phyloP scores from a whole-genome alignment of 2,888 invertebrate species.

The Blastobasis adustella region DNA sequence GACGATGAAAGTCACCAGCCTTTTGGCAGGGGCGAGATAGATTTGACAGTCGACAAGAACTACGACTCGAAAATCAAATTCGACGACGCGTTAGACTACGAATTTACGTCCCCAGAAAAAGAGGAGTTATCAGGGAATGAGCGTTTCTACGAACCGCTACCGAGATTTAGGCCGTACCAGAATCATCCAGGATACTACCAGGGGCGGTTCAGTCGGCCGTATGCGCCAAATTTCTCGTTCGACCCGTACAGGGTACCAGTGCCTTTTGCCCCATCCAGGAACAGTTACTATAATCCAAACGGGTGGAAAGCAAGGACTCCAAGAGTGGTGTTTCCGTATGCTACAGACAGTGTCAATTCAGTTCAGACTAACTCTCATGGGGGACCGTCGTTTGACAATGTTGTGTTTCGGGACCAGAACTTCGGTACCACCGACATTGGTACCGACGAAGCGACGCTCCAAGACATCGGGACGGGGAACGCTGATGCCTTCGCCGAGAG shows the following conservation, averaged over 20 bases:
- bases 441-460: constrained; percentile 75
- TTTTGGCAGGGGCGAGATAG: constrained; percentile 58
- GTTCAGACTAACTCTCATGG: constrained; percentile 15
- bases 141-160: constrained; percentile 51
- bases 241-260: constrained; percentile 37
- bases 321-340: constrained; percentile 65
- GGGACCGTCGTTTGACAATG: constrained; percentile 52
- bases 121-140: constrained; percentile 48
- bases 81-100: constrained; percentile 63
- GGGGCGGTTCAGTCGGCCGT: constrained; percentile 48
- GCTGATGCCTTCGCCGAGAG: constrained; percentile 76
- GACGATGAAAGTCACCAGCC: constrained; percentile 52
- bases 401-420: constrained; percentile 75
- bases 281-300: constrained; percentile 38
- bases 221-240: constrained; percentile 53
- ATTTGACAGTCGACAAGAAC: constrained; percentile 42
- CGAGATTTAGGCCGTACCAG: constrained; percentile 36
- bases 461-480: constrained; percentile 75
- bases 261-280: constrained; percentile 42
- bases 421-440: constrained; percentile 75
- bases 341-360: constrained; percentile 43
- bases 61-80: constrained; percentile 59
- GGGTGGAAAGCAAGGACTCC: constrained; percentile 68
- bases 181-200: constrained; percentile 47
- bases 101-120: constrained; percentile 55